A percentile compares a stretch with the other conserved stretches of the same genome.
These are phyloP conservation scores for Brachirus orientalis DNA, from an alignment of 2,113 vertebrate species.

Conservation along the genomic window DNA sequence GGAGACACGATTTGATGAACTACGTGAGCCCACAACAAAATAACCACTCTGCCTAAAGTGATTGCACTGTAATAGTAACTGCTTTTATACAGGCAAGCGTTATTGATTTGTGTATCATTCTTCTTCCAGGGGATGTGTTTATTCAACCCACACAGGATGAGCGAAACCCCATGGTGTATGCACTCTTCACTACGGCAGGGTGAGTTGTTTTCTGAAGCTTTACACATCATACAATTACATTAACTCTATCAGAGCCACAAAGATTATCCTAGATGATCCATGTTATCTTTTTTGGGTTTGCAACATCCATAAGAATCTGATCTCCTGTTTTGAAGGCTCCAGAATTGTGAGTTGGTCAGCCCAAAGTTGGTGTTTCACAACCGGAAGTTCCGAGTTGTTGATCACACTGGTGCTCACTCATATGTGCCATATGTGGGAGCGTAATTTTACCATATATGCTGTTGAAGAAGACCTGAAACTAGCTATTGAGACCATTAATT, in stretches of 20 bases:
- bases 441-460: too few species aligned
- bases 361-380: too few species aligned
- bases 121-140: slow-evolving; percentile 84
- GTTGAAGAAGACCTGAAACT: too few species aligned
- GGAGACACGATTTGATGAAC: slow-evolving; percentile 88
- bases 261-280: slow-evolving; percentile 23
- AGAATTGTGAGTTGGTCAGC: too few species aligned
- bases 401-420: too few species aligned
- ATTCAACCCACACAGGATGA: slow-evolving; percentile 86
- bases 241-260: too few species aligned
- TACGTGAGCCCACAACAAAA: slow-evolving; percentile 76
- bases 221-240: neutral
- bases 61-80: slow-evolving; percentile 22
- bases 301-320: too few species aligned
- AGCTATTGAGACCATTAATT: too few species aligned
- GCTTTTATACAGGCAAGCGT: neutral
- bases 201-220: slow-evolving; percentile 55
- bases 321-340: too few species aligned
- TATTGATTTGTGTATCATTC: slow-evolving; percentile 33
- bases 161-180: slow-evolving; percentile 84
- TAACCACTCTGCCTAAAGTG: neutral
- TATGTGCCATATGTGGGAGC: too few species aligned
- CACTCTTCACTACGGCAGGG: slow-evolving; percentile 86
- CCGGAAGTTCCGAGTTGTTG: too few species aligned
- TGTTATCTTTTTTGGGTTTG: slow-evolving; percentile 3